Conservation (phyloP, 1,140 invertebrate genomes). For the Vanessa tameamea region DNA sequence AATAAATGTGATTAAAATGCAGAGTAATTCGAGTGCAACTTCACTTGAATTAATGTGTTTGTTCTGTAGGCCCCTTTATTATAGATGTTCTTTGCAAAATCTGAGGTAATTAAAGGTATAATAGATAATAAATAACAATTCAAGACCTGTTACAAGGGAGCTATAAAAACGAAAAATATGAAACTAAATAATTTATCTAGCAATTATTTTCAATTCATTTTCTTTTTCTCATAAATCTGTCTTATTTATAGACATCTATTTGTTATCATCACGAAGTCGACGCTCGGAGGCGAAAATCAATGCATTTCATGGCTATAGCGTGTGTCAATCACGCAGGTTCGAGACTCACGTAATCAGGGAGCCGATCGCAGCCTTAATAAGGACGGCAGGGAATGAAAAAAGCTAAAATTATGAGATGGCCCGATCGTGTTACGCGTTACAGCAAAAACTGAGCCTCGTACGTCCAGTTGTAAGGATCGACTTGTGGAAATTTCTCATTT, state of each 20-base stretch:
- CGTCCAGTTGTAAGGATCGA: constrained; percentile 50
- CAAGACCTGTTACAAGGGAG: background rate
- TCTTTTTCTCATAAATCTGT: background rate
- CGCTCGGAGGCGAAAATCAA: constrained; percentile 30
- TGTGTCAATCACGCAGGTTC: constrained; percentile 56
- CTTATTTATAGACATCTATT: constrained; percentile 24
- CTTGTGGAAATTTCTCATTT: constrained; percentile 40
- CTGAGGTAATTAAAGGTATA: no score
- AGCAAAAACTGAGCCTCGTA: constrained; percentile 57
- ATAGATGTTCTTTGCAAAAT: no score
- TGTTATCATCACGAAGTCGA: background rate
- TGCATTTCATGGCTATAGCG: constrained; percentile 46
- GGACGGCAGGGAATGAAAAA: constrained; percentile 61
- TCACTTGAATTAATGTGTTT: no score
- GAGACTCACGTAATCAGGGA: constrained; percentile 51
- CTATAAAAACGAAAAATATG: background rate
- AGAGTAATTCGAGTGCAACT: no score
- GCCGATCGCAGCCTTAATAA: constrained; percentile 61
- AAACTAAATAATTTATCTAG: background rate
- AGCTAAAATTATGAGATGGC: constrained; percentile 68
- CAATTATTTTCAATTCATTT: constrained; percentile 2
- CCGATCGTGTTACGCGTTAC: constrained; percentile 68
- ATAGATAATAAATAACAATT: no score
- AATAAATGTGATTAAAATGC: no score
- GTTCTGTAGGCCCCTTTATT: no score